Percentiles rank a stretch among this genome's conserved stretches.
Conservation (phyloP, 2,113 vertebrate species). For the Emberiza fucata region DNA sequence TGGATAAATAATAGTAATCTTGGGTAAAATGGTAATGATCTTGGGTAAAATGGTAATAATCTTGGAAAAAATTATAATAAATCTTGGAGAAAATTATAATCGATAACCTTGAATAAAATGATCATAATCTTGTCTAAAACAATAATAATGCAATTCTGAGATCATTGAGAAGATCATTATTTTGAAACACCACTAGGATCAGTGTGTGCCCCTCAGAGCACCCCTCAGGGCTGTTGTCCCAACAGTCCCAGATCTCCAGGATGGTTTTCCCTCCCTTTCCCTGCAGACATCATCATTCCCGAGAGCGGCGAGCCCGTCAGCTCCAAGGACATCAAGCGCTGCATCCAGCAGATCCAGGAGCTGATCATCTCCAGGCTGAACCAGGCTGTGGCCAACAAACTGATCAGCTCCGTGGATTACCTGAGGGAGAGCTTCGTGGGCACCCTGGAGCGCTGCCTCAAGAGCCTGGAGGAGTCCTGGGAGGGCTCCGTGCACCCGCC, state of each 20-base stretch:
- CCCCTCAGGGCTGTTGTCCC: rapidly evolving
- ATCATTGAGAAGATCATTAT: too few relatives aligned
- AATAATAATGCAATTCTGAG: background rate
- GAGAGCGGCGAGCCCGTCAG: conserved; percentile 90
- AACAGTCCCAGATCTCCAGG: rapidly evolving
- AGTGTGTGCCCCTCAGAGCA: background rate
- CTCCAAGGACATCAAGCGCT: conserved; percentile 90
- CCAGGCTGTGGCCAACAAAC: conserved; percentile 94
- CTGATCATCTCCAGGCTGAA: conserved; percentile 91
- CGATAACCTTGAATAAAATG: background rate
- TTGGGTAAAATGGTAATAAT: background rate
- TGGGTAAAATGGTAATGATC: background rate
- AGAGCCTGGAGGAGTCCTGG: conserved; percentile 91
- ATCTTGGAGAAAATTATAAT: background rate
- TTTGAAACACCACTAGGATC: rapidly evolving
- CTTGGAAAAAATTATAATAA: background rate
- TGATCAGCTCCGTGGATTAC: conserved; percentile 96
- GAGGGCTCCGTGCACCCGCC: conserved; percentile 71
- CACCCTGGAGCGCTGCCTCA: conserved; percentile 92
- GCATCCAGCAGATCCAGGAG: conserved; percentile 95
- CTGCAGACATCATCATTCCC: conserved; percentile 87
- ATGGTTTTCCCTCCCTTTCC: background rate
- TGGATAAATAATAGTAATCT: background rate
- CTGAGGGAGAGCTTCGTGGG: conserved; percentile 96
- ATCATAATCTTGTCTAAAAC: background rate